A percentile compares a stretch with the other conserved stretches of the same genome.
These are phyloP conservation scores for Argyresthia goedartella DNA, from an alignment of 2,888 invertebrate genomes.

Conservation along the genomic window DNA sequence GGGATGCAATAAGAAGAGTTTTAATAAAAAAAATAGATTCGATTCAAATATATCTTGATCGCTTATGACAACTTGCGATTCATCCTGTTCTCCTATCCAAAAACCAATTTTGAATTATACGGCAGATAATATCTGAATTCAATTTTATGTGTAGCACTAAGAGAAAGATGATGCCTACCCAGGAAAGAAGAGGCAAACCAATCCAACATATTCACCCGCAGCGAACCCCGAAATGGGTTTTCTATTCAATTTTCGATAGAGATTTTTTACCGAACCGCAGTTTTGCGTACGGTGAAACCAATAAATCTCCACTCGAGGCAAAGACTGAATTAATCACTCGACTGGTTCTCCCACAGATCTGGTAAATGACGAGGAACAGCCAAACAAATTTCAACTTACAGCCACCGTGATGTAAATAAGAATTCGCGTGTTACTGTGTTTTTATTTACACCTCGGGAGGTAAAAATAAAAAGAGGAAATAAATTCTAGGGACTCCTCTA, in stretches of 20 bases:
- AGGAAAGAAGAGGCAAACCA: slow-evolving; percentile 43
- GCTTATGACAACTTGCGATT: too few species aligned
- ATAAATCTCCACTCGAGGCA: slow-evolving; percentile 68
- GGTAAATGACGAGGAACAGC: slow-evolving; percentile 22
- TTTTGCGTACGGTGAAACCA: slow-evolving; percentile 69
- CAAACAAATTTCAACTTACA: slow-evolving; percentile 20
- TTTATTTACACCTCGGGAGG: slow-evolving; percentile 55
- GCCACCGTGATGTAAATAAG: neutral
- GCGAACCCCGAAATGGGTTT: slow-evolving; percentile 60
- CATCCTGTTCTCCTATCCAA: too few species aligned
- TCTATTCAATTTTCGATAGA: slow-evolving; percentile 71
- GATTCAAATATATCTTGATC: too few species aligned
- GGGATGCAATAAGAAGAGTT: too few species aligned
- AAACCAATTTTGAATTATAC: too few species aligned
- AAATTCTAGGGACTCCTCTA: slow-evolving; percentile 54
- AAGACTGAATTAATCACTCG: slow-evolving; percentile 68
- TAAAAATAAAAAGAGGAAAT: slow-evolving; percentile 66
- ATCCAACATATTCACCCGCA: slow-evolving; percentile 52
- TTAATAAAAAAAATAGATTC: too few species aligned
- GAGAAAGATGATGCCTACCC: slow-evolving; percentile 20
- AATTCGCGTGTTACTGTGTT: neutral
- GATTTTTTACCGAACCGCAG: slow-evolving; percentile 68
- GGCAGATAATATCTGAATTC: too few species aligned
- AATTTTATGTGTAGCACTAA: too few species aligned
- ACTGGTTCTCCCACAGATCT: slow-evolving; percentile 52